Base-by-base conservation (phyloP, 2,113 vertebrate species). In the Hucho hucho region DNA sequence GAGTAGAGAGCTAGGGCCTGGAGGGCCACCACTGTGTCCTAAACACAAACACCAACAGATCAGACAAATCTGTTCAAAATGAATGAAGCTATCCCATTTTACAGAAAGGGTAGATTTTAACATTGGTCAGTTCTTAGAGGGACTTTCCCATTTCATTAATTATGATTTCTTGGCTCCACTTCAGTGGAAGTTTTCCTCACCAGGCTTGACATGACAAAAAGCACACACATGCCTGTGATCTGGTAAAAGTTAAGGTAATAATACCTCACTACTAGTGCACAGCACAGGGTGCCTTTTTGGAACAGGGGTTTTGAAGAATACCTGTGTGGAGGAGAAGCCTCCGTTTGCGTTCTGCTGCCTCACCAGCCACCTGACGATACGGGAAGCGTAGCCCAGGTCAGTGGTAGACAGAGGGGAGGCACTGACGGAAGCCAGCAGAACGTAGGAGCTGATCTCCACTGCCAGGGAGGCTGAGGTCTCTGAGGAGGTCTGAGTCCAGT, bases 311-410 rank as follows among this genome's bases (percentile, higher is more conserved):
- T 37, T n/a, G 32, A 37, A 37, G 32, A 3, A 7, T 63, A 95
- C 95, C 94, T 93, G 92, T 0, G 92, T 93, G 25, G 92, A 93
- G 4, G 88, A 90, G 86, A 93, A 95, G 29, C 94, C 92, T 79
- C 94, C 94, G 1, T 85, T 88, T 24, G 92, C 74, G 58, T 94
- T 95, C 82, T 93, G 92, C 75, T 95, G 92, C 22, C 49, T 84
- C 70, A 88, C 78, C 14, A 94, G 72, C 94, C 94, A 95, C 26
- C 84, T 86, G 22, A 92, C 91, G 53, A 93, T 87, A 22, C 72
- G 46, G 0, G 90, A 88, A 24, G 89, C 89, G 3, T 82, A 83
- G 58, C 91, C 83, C 71, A 92, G 78, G 63, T 94, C 92, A 29
- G 83, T 77, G 16, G 71, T 43, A 18, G 69, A 72, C 49, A 32